Evolutionary conservation across 2,888 invertebrate species (phyloP).

Genomic region (Himalopsyche tibetana): DNA sequence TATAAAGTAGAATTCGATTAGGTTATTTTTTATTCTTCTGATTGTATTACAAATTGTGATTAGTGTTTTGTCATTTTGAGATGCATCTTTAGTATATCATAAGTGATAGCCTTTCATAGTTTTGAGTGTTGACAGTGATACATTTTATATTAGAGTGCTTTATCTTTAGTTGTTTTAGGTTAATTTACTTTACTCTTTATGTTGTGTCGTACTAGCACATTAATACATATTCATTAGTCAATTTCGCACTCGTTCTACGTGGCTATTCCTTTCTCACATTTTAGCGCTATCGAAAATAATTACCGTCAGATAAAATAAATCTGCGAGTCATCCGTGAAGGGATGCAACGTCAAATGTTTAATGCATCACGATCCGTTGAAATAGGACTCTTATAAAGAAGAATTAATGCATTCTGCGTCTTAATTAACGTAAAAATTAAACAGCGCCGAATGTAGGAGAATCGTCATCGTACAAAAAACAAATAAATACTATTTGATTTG

Average conservation of each 20-base stretch:
- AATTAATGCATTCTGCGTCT: constrained; percentile 5
- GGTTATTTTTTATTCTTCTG: no score
- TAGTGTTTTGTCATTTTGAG: no score
- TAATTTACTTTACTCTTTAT: no score
- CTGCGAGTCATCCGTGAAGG: constrained; percentile 2
- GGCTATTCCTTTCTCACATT: constrained; percentile 7
- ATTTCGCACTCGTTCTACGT: not conserved
- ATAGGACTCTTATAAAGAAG: not conserved
- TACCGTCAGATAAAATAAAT: constrained; percentile 21
- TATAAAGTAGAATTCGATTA: no score
- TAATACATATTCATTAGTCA: not conserved
- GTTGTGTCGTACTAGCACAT: not conserved
- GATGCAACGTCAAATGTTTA: constrained; percentile 10
- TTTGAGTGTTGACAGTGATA: no score
- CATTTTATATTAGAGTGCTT: no score
- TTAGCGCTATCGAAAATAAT: not conserved
- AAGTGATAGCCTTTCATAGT: no score
- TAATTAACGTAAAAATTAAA: not conserved
- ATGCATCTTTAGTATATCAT: no score
- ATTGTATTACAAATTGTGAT: no score
- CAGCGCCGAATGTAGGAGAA: not conserved
- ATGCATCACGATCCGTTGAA: constrained; percentile 2
- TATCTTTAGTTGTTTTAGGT: no score
- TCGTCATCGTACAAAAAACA: no score
- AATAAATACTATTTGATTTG: no score